A percentile compares a stretch with the other conserved stretches of the same genome.
phyloP scores from a whole-genome alignment of 2,888 invertebrate genomes.

The Diadromus collaris region DNA sequence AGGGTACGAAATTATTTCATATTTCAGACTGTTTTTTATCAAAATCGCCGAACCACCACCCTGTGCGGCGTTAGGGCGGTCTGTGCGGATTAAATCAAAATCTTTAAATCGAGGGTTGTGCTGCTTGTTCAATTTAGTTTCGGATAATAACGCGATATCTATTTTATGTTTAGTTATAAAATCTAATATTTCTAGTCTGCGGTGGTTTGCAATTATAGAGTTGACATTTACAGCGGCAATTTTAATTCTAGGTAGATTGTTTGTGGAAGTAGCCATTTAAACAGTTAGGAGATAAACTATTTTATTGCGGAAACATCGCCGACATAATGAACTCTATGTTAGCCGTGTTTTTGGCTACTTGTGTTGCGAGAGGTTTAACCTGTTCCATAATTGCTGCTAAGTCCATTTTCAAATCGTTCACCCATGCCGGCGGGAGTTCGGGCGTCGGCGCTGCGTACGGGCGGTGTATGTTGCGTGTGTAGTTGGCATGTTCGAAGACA shows the following conservation, averaged over 20 bases:
- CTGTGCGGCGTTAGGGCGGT: not conserved
- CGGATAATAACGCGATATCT: slow-evolving; percentile 47
- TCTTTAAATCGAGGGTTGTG: slow-evolving; percentile 5
- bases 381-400: not conserved
- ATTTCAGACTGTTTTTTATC: slow-evolving; percentile 4
- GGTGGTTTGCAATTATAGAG: slow-evolving; percentile 46
- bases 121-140: slow-evolving; percentile 39
- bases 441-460: not conserved
- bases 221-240: slow-evolving; percentile 39
- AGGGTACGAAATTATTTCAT: not conserved
- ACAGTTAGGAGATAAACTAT: not conserved
- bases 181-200: slow-evolving; percentile 36
- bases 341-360: not conserved
- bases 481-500: not conserved
- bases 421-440: not conserved
- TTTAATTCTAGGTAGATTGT: not conserved
- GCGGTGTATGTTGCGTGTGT: not conserved
- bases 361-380: not conserved
- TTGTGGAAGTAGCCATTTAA: not conserved
- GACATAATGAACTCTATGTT: not conserved
- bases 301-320: not conserved
- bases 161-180: slow-evolving; percentile 23
- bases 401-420: not conserved
- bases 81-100: slow-evolving; percentile 2
- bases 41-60: slow-evolving; percentile 16